These are phyloP conservation scores for Donacobius atricapilla DNA, from an alignment of 2,113 vertebrate species.

Conservation along the genomic window DNA sequence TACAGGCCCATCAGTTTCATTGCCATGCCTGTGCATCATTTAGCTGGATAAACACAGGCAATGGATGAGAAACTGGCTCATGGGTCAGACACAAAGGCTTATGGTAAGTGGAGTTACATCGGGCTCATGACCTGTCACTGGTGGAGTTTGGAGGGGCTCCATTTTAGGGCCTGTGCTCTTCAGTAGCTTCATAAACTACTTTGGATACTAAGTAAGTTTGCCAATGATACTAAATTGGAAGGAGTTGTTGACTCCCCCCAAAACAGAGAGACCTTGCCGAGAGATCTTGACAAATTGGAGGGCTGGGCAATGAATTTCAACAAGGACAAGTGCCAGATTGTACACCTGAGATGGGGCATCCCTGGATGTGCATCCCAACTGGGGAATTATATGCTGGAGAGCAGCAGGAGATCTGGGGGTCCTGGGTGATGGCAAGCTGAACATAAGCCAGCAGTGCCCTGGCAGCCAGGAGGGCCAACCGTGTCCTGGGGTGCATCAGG, in stretches of 20 bases:
- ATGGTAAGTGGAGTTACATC: neutral
- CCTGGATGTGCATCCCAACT: neutral
- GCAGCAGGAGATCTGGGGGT: neutral
- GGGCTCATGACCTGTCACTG: neutral
- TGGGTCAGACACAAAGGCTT: neutral
- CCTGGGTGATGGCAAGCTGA: neutral
- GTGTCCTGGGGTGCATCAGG: rapidly evolving
- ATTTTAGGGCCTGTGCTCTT: neutral
- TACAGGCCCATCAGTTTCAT: neutral
- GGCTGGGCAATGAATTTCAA: neutral
- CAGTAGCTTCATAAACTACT: neutral
- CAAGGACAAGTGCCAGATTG: neutral
- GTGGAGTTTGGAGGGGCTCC: neutral
- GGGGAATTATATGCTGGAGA: neutral
- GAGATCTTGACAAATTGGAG: neutral
- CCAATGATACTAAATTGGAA: neutral
- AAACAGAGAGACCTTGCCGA: neutral
- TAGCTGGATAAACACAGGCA: neutral
- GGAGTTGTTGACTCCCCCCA: neutral
- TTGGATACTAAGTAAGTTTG: neutral
- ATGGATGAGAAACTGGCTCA: neutral
- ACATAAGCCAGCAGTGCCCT: neutral
- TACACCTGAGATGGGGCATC: neutral
- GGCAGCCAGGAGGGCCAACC: neutral
- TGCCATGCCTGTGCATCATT: rapidly evolving